Evolutionary conservation across 2,797 vertebrate genomes (phyloP), one percentile per base, ranked within the genome.

Genomic region (Sebastes hubbsi): DNA sequence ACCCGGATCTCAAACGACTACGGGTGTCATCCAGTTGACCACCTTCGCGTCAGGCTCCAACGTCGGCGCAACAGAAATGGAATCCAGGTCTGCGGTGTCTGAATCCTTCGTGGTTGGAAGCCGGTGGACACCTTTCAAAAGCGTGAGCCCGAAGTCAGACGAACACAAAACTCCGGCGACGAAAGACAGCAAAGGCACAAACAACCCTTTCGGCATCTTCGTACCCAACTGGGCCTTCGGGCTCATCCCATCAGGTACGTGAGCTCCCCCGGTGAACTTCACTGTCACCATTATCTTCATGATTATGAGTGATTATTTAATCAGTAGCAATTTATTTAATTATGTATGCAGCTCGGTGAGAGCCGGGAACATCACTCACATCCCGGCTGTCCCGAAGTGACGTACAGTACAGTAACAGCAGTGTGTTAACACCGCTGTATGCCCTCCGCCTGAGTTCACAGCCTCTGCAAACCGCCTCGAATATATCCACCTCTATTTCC

Each of bases 241-340:
- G 52, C 84, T 93, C 49, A 76, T 87, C 66, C 88, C 92, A 42
- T 88, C 95, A 94, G 96, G 96, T 96, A 93, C 2, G 93, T 79
- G 67, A 80, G 52, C 72, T 77, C 18, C 71, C 24, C 27, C n/a
- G 5, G 22, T 77, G 60, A 78, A 52, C 63, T 22, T 25, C 29
- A 22, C 42, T 78, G 61, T 79, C 80, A 54, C 71, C 54, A 72
- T 83, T 75, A 81, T 76, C 11, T 20, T 72, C 25, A 25, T 81
- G 56, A 85, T 83, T 85, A 69, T 80, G 65, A 85, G 66, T 52
- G 30, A 89, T 91, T 81, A 79, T 83, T 65, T 91, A 72, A 88
- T 90, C 71, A 85, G 75, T 14, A 36, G 62, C 11, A 8, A 75
- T 84, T 88, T 64, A 80, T 82, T 84, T 72, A 82, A 88, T 86